Evolutionary conservation across 64 coral and sea anemone genomes (phyloP), one percentile per base, ranked within the genome.

Genomic region (Anthopleura sola): DNA sequence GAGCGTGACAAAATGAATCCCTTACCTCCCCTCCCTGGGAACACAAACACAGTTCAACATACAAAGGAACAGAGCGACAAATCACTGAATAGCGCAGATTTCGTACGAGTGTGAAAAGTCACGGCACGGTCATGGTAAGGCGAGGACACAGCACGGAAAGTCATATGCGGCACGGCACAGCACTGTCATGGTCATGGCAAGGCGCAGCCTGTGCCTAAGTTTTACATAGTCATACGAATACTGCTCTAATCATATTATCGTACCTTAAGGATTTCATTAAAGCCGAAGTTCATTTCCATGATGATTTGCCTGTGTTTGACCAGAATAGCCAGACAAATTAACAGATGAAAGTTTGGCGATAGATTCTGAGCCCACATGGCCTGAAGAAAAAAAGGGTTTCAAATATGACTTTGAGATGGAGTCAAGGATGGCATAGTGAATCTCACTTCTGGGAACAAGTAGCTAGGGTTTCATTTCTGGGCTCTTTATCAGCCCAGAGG

Each of bases 271-370:
- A 99, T 99, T 17, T 99, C 92, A 2, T 87, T 99, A 62, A 99
- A 99, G 26, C 97, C 97, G 58, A 90, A 87, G 24, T 90, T 84
- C 55, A 87, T 90, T 80, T 99, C 97, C 84, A 99, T 91, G 68
- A 99, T 92, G 49, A 89, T 15, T 68, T 88, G 78, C 32, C 93
- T 90, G 71, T 94, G 89, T 55, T 81, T 90, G 74, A 94, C 93
- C 84, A 99, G 85, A 19, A 99, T 90, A 33, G 97, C 97, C 50
- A 99, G 71, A 56, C 97, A 99, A 9, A 99, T 37, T 33, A 99
- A 87, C 49, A 99, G 62, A 51, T 94, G 97, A 68, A 92, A 99
- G 86, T 99, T 99, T 36, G 93, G 97, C 17, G 97, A 99, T n/a
- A 99, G 56, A 31, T 87, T 87, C 62, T 99, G 97, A 7, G 92